Evolutionary conservation across 2,797 vertebrate genomes (phyloP).

Genomic region (Pteronotus mesoamericanus): DNA sequence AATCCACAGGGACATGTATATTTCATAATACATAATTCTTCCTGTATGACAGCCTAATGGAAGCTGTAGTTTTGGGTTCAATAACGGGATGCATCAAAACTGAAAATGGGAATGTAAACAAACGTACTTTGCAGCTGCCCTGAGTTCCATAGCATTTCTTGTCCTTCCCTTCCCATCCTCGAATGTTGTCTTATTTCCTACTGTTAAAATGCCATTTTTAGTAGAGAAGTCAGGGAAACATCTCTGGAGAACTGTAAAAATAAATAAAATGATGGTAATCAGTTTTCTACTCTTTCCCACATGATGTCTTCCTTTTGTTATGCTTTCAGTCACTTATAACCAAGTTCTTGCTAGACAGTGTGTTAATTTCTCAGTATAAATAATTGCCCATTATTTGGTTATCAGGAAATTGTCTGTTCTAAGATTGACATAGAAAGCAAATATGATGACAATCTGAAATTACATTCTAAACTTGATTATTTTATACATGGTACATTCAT

Average conservation of each 20-base stretch:
- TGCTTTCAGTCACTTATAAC: not conserved
- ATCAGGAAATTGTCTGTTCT: not conserved
- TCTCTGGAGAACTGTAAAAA: conserved; percentile 90
- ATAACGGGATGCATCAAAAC: not conserved
- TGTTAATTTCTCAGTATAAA: conserved; percentile 8
- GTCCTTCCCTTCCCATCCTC: conserved; percentile 88
- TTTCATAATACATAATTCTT: not conserved
- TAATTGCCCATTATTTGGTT: not conserved
- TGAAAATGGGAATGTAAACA: conserved; percentile 25
- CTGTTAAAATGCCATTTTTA: conserved; percentile 89
- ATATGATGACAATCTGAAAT: not conserved
- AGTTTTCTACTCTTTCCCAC: not conserved
- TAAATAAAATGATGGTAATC: conserved; percentile 52
- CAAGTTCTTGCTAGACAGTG: not conserved
- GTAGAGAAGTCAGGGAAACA: conserved; percentile 96
- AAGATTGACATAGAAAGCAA: not conserved
- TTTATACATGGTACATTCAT: not conserved
- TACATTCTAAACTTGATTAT: not conserved
- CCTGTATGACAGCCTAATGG: not conserved
- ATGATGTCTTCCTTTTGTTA: not conserved
- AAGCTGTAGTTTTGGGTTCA: not conserved
- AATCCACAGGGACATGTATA: not conserved
- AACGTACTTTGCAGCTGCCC: conserved; percentile 92
- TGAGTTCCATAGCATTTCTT: conserved; percentile 89
- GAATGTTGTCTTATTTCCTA: conserved; percentile 90